phyloP scores from a whole-genome alignment of 2,888 invertebrate species.

The Dermolepida albohirtum region DNA sequence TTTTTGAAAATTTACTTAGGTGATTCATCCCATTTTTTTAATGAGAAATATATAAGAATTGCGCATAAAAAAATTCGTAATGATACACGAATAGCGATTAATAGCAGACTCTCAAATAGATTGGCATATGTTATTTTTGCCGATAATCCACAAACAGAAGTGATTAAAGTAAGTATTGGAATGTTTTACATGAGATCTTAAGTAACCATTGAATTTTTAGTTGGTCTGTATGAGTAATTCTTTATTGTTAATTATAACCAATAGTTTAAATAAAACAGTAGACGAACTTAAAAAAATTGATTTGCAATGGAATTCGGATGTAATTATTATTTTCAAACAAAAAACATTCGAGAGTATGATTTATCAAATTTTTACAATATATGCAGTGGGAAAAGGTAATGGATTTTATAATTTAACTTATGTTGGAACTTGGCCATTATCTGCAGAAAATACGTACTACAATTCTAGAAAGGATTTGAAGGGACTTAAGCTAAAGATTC shows the following conservation, averaged over 20 bases:
- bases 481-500: constrained; percentile 7
- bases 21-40: too few species aligned
- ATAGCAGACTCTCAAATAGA: too few species aligned
- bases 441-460: neutral
- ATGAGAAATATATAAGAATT: too few species aligned
- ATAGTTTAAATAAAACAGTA: constrained; percentile 3
- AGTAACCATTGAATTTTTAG: neutral
- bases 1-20: too few species aligned
- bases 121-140: too few species aligned
- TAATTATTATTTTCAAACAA: constrained; percentile 4
- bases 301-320: constrained; percentile 26
- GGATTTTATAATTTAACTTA: neutral
- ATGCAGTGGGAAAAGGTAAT: constrained; percentile 2
- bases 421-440: neutral
- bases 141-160: too few species aligned
- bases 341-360: neutral
- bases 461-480: neutral
- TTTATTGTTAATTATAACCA: constrained; percentile 4
- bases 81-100: too few species aligned
- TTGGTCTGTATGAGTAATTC: neutral
- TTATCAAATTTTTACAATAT: constrained; percentile 12
- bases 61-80: too few species aligned
- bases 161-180: neutral
- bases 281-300: neutral
- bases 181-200: neutral